Evolutionary conservation across 2,797 vertebrate species (phyloP).

Genomic region (Lates japonicus): DNA sequence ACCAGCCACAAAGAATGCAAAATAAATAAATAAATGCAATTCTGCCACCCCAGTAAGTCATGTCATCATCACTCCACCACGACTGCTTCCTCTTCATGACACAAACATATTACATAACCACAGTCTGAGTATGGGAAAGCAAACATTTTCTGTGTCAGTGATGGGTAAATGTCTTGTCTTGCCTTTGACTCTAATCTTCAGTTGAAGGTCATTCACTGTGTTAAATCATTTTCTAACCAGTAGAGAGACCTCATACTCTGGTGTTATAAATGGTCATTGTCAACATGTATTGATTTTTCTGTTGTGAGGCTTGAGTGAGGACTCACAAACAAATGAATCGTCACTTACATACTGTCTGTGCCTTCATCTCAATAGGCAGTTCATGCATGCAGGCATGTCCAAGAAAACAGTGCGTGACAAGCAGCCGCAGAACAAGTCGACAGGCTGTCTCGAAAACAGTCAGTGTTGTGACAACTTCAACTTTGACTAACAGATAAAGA

Average conservation of each 20-base stretch:
- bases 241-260: background rate
- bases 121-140: constrained; percentile 7
- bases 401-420: background rate
- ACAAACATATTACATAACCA: constrained; percentile 59
- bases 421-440: constrained; percentile 5
- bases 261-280: constrained; percentile 16
- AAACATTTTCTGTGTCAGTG: constrained; percentile 23
- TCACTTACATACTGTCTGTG: constrained; percentile 23
- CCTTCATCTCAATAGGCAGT: constrained; percentile 10
- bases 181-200: constrained; percentile 26
- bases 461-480: constrained; percentile 1
- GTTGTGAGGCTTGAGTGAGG: constrained; percentile 24
- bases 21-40: constrained; percentile 51
- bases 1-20: constrained; percentile 22
- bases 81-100: constrained; percentile 30
- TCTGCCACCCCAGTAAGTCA: constrained; percentile 44
- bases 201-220: constrained; percentile 52
- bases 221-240: constrained; percentile 19
- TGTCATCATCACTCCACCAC: constrained; percentile 42
- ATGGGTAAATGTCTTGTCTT: background rate
- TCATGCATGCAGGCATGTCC: constrained; percentile 31
- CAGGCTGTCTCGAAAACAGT: constrained; percentile 4
- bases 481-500: constrained; percentile 31
- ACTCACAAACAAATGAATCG: constrained; percentile 10
- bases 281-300: constrained; percentile 45